These are phyloP conservation scores for Synodontis membranacea DNA, from an alignment of 2,113 vertebrate species.

Conservation along the genomic window DNA sequence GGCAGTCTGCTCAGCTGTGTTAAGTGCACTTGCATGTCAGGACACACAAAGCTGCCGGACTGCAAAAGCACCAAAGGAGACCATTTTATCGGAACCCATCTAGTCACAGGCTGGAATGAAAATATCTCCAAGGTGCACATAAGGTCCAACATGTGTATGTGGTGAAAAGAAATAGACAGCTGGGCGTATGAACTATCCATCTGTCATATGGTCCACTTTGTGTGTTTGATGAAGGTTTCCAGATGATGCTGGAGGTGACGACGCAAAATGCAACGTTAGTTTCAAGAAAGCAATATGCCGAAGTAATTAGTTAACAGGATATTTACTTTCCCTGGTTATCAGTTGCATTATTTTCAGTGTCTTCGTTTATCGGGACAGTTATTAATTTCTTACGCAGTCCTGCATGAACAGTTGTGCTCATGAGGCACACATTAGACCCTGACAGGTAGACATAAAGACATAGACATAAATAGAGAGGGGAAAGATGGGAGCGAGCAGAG, in stretches of 20 bases:
- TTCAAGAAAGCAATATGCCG: neutral
- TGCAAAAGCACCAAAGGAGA: neutral
- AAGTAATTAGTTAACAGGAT: neutral
- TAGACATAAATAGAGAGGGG: slow-evolving; percentile 6
- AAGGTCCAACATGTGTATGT: slow-evolving; percentile 4
- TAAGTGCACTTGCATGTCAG: neutral
- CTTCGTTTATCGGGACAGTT: slow-evolving; percentile 7
- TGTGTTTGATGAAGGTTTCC: neutral
- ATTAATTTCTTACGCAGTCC: neutral
- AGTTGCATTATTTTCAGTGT: neutral
- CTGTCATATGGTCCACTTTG: neutral
- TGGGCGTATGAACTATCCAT: neutral
- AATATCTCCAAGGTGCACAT: neutral
- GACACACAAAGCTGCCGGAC: neutral
- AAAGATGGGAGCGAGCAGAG: slow-evolving; percentile 30
- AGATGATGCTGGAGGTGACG: neutral
- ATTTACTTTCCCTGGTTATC: neutral
- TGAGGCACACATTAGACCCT: neutral
- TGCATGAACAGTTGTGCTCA: neutral
- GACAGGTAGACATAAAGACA: neutral
- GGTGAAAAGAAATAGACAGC: neutral
- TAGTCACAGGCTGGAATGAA: slow-evolving; percentile 7
- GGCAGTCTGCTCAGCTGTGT: slow-evolving; percentile 8
- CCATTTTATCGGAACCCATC: slow-evolving; percentile 10
- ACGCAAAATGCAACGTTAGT: neutral